Conservation (phyloP, 2,888 invertebrate species). For the Xanthorhoe spadicearia region DNA sequence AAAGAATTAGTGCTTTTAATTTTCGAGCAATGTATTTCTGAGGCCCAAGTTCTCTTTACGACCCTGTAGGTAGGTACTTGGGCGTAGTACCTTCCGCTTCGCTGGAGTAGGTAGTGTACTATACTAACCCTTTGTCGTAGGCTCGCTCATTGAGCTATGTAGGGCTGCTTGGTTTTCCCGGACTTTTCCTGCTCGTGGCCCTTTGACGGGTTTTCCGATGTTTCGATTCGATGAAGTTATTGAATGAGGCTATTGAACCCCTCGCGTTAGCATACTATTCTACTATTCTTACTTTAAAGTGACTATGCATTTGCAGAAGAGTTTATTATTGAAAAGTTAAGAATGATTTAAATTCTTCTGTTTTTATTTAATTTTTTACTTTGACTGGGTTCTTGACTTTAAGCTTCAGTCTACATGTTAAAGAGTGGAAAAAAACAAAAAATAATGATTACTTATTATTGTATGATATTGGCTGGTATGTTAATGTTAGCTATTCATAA, state of each 20-base stretch:
- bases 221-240: conserved; percentile 7
- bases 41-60: conserved; percentile 6
- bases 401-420: no score
- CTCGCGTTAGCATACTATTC: not conserved
- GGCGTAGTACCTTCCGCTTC: conserved; percentile 20
- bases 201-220: conserved; percentile 27
- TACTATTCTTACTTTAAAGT: no score
- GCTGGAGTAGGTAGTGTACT: conserved; percentile 19
- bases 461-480: no score
- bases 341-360: no score
- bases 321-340: no score
- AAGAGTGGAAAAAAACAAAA: no score
- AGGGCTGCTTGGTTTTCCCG: conserved; percentile 34
- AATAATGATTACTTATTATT: no score
- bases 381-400: no score
- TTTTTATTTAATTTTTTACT: no score
- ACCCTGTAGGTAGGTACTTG: conserved; percentile 10
- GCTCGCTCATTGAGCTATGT: conserved; percentile 30
- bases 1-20: conserved; percentile 1
- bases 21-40: conserved; percentile 10
- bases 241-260: not conserved
- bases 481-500: no score
- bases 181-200: conserved; percentile 23
- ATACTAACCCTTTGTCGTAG: conserved; percentile 37
- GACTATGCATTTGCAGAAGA: no score